phyloP scores from a whole-genome alignment of 2,113 vertebrate genomes.

The Eolophus roseicapilla region DNA sequence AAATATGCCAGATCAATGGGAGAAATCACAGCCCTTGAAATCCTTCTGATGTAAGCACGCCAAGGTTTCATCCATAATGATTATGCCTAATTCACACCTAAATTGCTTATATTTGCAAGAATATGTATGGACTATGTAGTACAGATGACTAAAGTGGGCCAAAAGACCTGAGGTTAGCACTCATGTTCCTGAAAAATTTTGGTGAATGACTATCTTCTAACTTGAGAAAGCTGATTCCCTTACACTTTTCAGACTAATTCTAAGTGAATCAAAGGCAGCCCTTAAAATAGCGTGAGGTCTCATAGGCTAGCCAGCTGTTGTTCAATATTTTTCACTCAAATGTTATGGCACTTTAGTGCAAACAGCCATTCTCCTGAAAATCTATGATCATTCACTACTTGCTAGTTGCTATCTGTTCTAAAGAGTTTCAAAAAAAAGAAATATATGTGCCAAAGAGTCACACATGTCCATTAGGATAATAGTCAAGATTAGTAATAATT shows the following conservation, averaged over 20 bases:
- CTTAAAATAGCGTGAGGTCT: neutral
- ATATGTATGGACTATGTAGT: neutral
- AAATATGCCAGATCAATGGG: neutral
- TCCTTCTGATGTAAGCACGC: neutral
- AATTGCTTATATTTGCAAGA: neutral
- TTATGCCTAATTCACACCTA: neutral
- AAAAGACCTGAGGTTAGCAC: neutral
- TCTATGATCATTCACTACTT: neutral
- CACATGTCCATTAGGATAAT: neutral
- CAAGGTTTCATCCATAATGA: neutral
- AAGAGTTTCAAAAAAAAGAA: neutral
- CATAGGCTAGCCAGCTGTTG: neutral
- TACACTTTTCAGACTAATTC: neutral
- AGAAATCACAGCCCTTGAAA: neutral
- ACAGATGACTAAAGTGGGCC: neutral
- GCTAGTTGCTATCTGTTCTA: neutral
- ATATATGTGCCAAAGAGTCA: neutral
- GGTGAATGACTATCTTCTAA: neutral
- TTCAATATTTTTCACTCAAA: neutral
- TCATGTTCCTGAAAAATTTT: neutral
- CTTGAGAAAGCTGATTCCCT: neutral
- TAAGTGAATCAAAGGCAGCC: neutral
- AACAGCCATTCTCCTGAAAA: neutral
- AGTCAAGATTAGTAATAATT: neutral
- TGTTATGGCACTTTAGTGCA: neutral